phyloP scores from a whole-genome alignment of 2,113 vertebrate species.

The Crotophaga sulcirostris region DNA sequence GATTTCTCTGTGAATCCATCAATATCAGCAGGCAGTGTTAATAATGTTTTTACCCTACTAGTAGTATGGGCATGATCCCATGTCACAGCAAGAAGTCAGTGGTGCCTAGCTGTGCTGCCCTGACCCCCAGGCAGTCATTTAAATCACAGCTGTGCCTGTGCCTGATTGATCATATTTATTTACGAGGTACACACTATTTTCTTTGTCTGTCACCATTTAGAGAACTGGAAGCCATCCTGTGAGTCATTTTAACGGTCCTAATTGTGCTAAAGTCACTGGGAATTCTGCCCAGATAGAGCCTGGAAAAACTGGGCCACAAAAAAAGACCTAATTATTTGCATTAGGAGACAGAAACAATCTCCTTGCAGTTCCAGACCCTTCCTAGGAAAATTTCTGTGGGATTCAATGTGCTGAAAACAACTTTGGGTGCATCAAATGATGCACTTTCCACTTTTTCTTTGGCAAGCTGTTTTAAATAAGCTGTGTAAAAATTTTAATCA shows the following conservation, averaged over 20 bases:
- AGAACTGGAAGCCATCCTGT: not conserved
- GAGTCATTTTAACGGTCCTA: not conserved
- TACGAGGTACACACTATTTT: not conserved
- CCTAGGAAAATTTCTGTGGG: not conserved
- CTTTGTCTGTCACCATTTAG: not conserved
- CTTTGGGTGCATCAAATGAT: not conserved
- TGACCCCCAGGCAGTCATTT: not conserved
- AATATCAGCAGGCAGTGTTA: not conserved
- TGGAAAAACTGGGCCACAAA: not conserved
- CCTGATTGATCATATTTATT: not conserved
- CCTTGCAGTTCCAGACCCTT: not conserved
- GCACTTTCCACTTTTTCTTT: not conserved
- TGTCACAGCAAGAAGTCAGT: not conserved
- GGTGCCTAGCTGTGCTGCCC: not conserved
- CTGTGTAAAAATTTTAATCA: not conserved
- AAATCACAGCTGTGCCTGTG: not conserved
- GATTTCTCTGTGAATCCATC: not conserved
- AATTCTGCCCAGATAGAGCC: not conserved
- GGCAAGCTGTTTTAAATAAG: conserved; percentile 2
- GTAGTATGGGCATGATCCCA: not conserved
- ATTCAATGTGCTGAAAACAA: not conserved
- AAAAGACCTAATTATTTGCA: not conserved
- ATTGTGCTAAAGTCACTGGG: not conserved
- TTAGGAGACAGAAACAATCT: not conserved
- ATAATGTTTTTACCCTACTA: not conserved